Conservation (phyloP, 2,113 vertebrate genomes). For the Phylloscopus trochilus region DNA sequence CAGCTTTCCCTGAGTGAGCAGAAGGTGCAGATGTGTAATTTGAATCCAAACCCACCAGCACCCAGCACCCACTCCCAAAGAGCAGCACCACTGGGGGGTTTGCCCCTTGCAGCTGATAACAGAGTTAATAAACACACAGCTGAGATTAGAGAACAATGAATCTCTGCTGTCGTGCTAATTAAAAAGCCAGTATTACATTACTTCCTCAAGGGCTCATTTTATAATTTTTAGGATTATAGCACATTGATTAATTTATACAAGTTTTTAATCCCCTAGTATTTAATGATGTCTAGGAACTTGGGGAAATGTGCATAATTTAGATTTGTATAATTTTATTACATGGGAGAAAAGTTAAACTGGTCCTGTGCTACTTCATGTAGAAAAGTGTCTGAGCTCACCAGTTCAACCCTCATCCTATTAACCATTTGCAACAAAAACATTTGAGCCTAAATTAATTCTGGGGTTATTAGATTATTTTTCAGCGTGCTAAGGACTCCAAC, state of each 20-base stretch:
- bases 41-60: neutral
- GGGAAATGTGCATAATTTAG: slow-evolving; percentile 72
- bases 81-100: neutral
- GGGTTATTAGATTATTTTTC: slow-evolving; percentile 55
- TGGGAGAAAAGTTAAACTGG: slow-evolving; percentile 59
- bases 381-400: slow-evolving; percentile 31
- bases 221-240: slow-evolving; percentile 81
- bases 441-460: slow-evolving; percentile 43
- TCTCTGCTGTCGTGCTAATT: slow-evolving; percentile 77
- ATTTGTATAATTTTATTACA: slow-evolving; percentile 75
- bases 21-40: neutral
- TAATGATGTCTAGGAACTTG: slow-evolving; percentile 78
- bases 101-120: slow-evolving; percentile 40
- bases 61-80: neutral
- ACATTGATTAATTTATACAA: slow-evolving; percentile 83
- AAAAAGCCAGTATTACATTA: slow-evolving; percentile 78
- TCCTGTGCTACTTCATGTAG: slow-evolving; percentile 31
- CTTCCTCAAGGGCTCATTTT: slow-evolving; percentile 78
- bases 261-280: slow-evolving; percentile 80
- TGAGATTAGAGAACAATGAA: slow-evolving; percentile 64
- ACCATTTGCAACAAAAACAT: slow-evolving; percentile 38
- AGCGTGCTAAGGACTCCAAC: slow-evolving; percentile 44
- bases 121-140: slow-evolving; percentile 69
- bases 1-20: neutral
- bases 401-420: slow-evolving; percentile 35